phyloP scores from a whole-genome alignment of 2,888 invertebrate species.

The Chrysomela aeneicollis region DNA sequence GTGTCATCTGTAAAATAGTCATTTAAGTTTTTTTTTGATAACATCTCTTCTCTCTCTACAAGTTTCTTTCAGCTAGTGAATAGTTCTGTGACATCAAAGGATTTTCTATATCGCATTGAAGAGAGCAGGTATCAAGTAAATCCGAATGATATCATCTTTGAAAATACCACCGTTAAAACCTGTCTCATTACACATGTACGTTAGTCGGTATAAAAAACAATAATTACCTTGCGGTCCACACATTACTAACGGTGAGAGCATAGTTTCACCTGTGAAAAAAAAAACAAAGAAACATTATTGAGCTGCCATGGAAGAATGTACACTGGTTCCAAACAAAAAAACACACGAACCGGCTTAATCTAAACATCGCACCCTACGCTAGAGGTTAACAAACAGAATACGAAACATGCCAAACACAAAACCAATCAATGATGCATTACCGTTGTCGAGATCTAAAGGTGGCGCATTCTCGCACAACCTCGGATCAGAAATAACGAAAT shows the following conservation, averaged over 20 bases:
- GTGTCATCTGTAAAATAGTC: no score
- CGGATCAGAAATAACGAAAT: slow-evolving; percentile 88
- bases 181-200: no score
- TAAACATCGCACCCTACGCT: slow-evolving; percentile 8
- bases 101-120: no score
- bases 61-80: no score
- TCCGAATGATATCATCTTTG: no score
- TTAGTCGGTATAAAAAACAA: no score
- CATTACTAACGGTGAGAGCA: slow-evolving; percentile 94
- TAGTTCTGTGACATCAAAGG: no score
- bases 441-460: slow-evolving; percentile 90
- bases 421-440: slow-evolving; percentile 61
- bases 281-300: slow-evolving; percentile 22
- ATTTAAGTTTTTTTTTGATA: no score
- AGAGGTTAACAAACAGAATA: slow-evolving; percentile 35
- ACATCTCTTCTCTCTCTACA: no score
- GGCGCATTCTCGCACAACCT: slow-evolving; percentile 78
- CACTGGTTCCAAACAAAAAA: slow-evolving; percentile 44
- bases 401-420: slow-evolving; percentile 38
- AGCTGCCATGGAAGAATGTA: slow-evolving; percentile 42
- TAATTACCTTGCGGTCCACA: slow-evolving; percentile 90
- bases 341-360: slow-evolving; percentile 10
- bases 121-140: no score
- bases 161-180: no score
- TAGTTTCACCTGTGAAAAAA: slow-evolving; percentile 80